These are phyloP conservation scores for Bibio marci DNA, from an alignment of 2,888 invertebrate species.

Conservation along the genomic window DNA sequence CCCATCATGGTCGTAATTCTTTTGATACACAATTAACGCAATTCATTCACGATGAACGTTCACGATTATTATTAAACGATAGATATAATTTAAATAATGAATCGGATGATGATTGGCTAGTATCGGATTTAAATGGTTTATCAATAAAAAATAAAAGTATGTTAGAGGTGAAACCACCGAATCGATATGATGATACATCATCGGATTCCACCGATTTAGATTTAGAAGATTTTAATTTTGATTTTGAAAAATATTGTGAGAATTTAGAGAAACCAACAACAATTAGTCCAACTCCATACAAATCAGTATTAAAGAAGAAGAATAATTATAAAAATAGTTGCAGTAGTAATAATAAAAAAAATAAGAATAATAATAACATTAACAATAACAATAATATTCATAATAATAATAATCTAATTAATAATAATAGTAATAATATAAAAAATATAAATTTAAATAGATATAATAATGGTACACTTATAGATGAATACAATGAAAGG, in stretches of 20 bases:
- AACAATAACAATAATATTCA: too few species aligned
- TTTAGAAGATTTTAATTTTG: slow-evolving; percentile 28
- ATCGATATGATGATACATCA: slow-evolving; percentile 25
- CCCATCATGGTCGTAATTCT: not conserved
- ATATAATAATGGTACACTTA: slow-evolving; percentile 27
- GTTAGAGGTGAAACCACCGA: slow-evolving; percentile 26
- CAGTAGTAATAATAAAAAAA: slow-evolving; percentile 16
- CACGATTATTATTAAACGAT: slow-evolving; percentile 23
- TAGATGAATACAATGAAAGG: slow-evolving; percentile 17
- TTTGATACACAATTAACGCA: slow-evolving; percentile 23
- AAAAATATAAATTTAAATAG: slow-evolving; percentile 26
- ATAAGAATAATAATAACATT: slow-evolving; percentile 26
- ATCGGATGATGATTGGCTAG: slow-evolving; percentile 2
- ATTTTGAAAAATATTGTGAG: slow-evolving; percentile 29
- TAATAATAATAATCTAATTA: not conserved
- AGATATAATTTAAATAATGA: slow-evolving; percentile 26
- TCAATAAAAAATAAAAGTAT: slow-evolving; percentile 25
- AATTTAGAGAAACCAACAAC: slow-evolving; percentile 21
- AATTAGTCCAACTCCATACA: not conserved
- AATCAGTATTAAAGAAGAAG: not conserved
- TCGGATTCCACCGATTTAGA: slow-evolving; percentile 29
- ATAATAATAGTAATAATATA: not conserved
- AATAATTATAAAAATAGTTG: not conserved
- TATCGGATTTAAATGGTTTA: not conserved
- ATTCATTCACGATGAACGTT: slow-evolving; percentile 26